A percentile compares a stretch with the other conserved stretches of the same genome.
Evolutionary conservation across 1,140 invertebrate species (phyloP).

Genomic region (Cyphomyrmex costatus): DNA sequence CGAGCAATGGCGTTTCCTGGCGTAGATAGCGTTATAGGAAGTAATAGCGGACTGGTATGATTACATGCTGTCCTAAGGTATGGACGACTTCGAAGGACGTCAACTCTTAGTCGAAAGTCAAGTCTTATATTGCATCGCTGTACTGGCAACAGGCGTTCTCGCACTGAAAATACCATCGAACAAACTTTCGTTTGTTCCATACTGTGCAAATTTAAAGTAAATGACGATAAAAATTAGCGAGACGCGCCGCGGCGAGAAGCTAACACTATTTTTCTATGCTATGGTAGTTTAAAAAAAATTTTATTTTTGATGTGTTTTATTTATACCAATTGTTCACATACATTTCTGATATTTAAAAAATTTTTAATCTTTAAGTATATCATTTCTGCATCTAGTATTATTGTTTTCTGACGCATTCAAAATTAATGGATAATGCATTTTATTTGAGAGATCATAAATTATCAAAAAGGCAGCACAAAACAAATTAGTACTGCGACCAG

Average conservation of each 20-base stretch:
- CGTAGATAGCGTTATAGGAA: slow-evolving; percentile 81
- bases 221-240: background rate
- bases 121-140: background rate
- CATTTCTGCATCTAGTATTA: background rate
- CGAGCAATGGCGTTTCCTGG: slow-evolving; percentile 78
- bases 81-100: slow-evolving; percentile 65
- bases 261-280: background rate
- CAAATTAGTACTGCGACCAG: slow-evolving; percentile 61
- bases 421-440: slow-evolving; percentile 29
- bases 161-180: background rate
- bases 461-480: slow-evolving; percentile 64
- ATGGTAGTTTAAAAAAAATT: background rate
- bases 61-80: slow-evolving; percentile 78
- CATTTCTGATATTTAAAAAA: background rate
- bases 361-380: background rate
- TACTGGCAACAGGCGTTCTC: background rate
- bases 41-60: slow-evolving; percentile 79
- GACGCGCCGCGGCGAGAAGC: too few relatives aligned
- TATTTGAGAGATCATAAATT: slow-evolving; percentile 48
- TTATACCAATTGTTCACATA: background rate
- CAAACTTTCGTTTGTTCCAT: background rate
- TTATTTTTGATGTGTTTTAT: background rate
- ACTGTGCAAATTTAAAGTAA: background rate
- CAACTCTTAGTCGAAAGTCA: slow-evolving; percentile 46
- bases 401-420: background rate